phyloP scores from a whole-genome alignment of 2,888 invertebrate genomes.

The Platycheirus rosarum region DNA sequence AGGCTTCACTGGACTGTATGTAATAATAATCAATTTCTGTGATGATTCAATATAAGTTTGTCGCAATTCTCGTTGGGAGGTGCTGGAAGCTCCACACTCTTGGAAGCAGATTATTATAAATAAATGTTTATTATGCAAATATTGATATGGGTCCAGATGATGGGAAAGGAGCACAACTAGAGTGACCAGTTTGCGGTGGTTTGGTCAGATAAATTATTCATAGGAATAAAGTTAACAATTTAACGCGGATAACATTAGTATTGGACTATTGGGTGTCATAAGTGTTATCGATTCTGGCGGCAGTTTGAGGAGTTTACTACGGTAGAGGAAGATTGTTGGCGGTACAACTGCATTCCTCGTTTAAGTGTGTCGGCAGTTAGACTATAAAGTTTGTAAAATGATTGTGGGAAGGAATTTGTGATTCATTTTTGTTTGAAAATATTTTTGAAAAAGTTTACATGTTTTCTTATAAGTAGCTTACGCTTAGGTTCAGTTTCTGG shows the following conservation, averaged over 20 bases:
- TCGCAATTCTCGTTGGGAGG: slow-evolving; percentile 37
- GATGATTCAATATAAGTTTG: slow-evolving; percentile 69
- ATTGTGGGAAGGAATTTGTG: too few relatives aligned
- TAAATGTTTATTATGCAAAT: slow-evolving; percentile 43
- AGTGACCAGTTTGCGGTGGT: slow-evolving; percentile 37
- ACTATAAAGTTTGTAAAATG: too few relatives aligned
- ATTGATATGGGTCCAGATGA: slow-evolving; percentile 24
- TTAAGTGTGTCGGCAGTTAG: too few relatives aligned
- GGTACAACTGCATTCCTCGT: too few relatives aligned
- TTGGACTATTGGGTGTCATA: slow-evolving; percentile 7
- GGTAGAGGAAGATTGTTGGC: too few relatives aligned
- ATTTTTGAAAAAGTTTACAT: too few relatives aligned
- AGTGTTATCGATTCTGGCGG: slow-evolving; percentile 18
- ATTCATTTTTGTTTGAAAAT: too few relatives aligned
- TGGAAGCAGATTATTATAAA: slow-evolving; percentile 47
- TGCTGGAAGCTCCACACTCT: slow-evolving; percentile 21
- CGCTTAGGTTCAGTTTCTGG: too few relatives aligned
- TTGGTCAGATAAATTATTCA: slow-evolving; percentile 19
- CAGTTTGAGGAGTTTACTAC: not conserved
- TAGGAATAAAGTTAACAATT: slow-evolving; percentile 14
- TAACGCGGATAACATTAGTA: slow-evolving; percentile 16
- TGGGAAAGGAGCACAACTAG: slow-evolving; percentile 34
- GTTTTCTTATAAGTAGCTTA: too few relatives aligned
- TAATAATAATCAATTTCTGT: slow-evolving; percentile 66
- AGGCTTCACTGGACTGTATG: slow-evolving; percentile 36